Evolutionary conservation across 2,797 vertebrate genomes (phyloP).

Genomic region (Austrolebias charrua): DNA sequence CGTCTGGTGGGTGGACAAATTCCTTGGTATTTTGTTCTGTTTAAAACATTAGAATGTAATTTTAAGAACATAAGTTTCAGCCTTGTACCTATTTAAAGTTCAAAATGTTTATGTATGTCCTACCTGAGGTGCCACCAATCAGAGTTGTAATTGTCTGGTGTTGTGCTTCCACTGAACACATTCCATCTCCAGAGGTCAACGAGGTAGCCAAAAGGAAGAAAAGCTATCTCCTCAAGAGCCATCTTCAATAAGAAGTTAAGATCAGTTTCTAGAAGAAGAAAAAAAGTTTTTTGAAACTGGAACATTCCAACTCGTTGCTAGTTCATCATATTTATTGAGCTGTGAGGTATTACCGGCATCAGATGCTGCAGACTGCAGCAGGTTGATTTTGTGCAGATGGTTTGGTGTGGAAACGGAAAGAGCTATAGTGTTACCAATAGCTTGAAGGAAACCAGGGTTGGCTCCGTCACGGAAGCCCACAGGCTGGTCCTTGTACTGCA

Average conservation of each 20-base stretch:
- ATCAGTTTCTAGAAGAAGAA: slow-evolving; percentile 80
- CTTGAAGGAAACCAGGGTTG: slow-evolving; percentile 97
- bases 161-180: slow-evolving; percentile 86
- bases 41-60: slow-evolving; percentile 32
- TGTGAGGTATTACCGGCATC: slow-evolving; percentile 78
- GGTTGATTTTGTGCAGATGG: slow-evolving; percentile 86
- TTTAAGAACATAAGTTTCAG: neutral
- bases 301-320: too few relatives aligned
- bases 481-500: slow-evolving; percentile 92
- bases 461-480: slow-evolving; percentile 88
- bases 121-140: slow-evolving; percentile 98
- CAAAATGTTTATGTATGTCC: neutral
- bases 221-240: slow-evolving; percentile 97
- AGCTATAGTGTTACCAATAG: slow-evolving; percentile 90
- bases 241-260: slow-evolving; percentile 95
- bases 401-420: slow-evolving; percentile 93
- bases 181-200: slow-evolving; percentile 98
- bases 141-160: slow-evolving; percentile 85
- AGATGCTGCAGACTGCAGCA: slow-evolving; percentile 74
- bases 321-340: neutral
- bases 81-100: neutral
- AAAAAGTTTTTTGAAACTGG: neutral
- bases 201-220: slow-evolving; percentile 96
- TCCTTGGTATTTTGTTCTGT: slow-evolving; percentile 96
- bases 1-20: slow-evolving; percentile 87